Conservation (phyloP, 2,888 invertebrate genomes). For the Lasioglossum oenotherae region DNA sequence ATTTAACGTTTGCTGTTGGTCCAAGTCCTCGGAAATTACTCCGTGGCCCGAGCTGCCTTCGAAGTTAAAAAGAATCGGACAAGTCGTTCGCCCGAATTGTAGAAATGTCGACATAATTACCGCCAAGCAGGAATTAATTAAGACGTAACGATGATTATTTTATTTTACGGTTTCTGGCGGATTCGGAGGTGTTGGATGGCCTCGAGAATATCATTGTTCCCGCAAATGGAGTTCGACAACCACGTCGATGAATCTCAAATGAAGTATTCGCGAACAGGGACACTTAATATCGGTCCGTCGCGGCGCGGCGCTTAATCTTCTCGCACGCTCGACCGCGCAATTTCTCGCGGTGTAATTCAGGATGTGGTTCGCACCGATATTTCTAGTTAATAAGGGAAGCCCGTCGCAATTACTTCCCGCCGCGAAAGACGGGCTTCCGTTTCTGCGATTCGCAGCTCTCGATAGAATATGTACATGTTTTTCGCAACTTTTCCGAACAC, state of each 20-base stretch:
- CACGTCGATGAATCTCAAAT: slow-evolving; percentile 38
- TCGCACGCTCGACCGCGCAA: slow-evolving; percentile 37
- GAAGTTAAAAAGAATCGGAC: background rate
- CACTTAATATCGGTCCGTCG: slow-evolving; percentile 48
- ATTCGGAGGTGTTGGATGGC: background rate
- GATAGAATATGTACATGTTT: background rate
- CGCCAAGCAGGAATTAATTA: background rate
- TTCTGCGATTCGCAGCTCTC: background rate
- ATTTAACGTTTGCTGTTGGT: background rate
- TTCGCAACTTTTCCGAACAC: background rate
- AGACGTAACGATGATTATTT: background rate
- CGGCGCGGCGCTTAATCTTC: slow-evolving; percentile 44
- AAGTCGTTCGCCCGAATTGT: background rate
- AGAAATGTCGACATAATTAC: background rate
- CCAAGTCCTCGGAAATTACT: background rate
- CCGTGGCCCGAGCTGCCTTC: background rate
- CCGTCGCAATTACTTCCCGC: slow-evolving; percentile 29
- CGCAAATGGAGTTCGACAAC: slow-evolving; percentile 27
- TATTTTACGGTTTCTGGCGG: background rate
- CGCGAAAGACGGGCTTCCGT: background rate
- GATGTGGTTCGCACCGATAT: slow-evolving; percentile 47
- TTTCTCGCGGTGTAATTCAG: slow-evolving; percentile 55
- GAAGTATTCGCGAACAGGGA: slow-evolving; percentile 29
- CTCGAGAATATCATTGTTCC: background rate
- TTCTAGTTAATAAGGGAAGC: slow-evolving; percentile 45